These are phyloP conservation scores for Synanthedon tipuliformis DNA, from an alignment of 2,888 invertebrate species.

Conservation along the genomic window DNA sequence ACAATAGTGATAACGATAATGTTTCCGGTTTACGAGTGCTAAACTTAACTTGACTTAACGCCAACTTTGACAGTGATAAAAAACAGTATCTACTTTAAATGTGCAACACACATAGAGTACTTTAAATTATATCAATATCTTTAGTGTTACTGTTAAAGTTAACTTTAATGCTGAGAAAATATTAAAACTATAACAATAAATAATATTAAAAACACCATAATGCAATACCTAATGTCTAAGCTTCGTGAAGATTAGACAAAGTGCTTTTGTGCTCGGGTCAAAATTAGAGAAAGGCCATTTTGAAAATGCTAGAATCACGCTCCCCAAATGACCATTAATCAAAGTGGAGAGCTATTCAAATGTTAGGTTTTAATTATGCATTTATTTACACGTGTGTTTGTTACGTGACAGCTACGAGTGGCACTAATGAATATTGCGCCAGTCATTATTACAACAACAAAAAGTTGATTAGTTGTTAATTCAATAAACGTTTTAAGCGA, in stretches of 20 bases:
- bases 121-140: too few relatives aligned
- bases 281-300: slow-evolving; percentile 10
- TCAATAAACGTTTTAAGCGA: too few relatives aligned
- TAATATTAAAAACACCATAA: too few relatives aligned
- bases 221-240: neutral
- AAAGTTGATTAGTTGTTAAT: neutral
- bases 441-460: neutral
- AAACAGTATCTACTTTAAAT: too few relatives aligned
- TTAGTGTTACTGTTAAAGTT: too few relatives aligned
- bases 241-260: neutral
- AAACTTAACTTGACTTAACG: too few relatives aligned
- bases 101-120: too few relatives aligned
- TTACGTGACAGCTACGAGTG: slow-evolving; percentile 6
- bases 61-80: too few relatives aligned
- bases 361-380: slow-evolving; percentile 13
- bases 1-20: too few relatives aligned
- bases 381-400: slow-evolving; percentile 8
- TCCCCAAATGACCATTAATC: slow-evolving; percentile 18
- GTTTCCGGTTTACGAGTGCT: too few relatives aligned
- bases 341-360: slow-evolving; percentile 1
- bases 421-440: neutral
- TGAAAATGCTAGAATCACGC: slow-evolving; percentile 11
- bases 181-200: too few relatives aligned
- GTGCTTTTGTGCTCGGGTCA: slow-evolving; percentile 6
- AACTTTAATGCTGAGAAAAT: too few relatives aligned